phyloP scores from a whole-genome alignment of 2,888 invertebrate species.

The Cosmorhoe ocellata region DNA sequence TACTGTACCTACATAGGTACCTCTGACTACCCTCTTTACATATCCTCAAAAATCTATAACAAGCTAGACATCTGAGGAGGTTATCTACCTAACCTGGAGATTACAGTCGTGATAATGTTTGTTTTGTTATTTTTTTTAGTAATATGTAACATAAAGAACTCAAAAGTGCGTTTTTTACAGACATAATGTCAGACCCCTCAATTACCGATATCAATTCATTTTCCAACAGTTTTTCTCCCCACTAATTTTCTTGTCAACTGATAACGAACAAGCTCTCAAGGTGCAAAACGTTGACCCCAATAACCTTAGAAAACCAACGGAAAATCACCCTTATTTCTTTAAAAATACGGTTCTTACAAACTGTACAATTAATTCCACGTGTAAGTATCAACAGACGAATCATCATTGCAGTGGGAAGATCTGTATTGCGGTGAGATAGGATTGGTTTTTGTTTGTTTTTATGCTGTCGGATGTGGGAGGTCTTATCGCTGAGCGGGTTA shows the following conservation, averaged over 20 bases:
- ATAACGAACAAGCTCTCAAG: conserved; percentile 69
- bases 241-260: conserved; percentile 65
- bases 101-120: too few relatives aligned
- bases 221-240: conserved; percentile 49
- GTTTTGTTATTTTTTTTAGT: too few relatives aligned
- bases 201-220: conserved; percentile 23
- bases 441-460: conserved; percentile 15
- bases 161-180: too few relatives aligned
- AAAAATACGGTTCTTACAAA: conserved; percentile 21
- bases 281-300: conserved; percentile 75
- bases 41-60: too few relatives aligned
- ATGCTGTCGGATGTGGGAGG: background rate
- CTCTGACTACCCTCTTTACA: too few relatives aligned
- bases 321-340: conserved; percentile 31
- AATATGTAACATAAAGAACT: too few relatives aligned
- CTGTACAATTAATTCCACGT: conserved; percentile 12
- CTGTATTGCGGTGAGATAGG: conserved; percentile 9
- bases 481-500: conserved; percentile 34
- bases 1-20: too few relatives aligned
- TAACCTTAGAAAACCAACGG: conserved; percentile 34
- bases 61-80: too few relatives aligned
- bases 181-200: conserved; percentile 3
- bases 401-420: background rate
- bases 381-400: background rate
- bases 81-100: too few relatives aligned